A percentile compares a stretch with the other conserved stretches of the same genome.
Evolutionary conservation across 2,888 invertebrate genomes (phyloP).

Genomic region (Luperina nickerlii): DNA sequence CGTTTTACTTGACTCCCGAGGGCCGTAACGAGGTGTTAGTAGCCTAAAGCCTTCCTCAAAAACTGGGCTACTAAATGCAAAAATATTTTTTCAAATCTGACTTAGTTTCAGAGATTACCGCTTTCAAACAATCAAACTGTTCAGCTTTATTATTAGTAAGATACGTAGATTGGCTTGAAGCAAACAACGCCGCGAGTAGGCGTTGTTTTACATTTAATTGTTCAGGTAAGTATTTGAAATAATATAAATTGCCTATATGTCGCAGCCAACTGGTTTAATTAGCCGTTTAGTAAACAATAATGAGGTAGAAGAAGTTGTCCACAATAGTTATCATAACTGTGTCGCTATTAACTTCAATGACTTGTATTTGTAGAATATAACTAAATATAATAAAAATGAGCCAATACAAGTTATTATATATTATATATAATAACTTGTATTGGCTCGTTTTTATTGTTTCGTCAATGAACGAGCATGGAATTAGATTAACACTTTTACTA

Average conservation of each 20-base stretch:
- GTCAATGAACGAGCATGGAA: constrained; percentile 1
- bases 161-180: background rate
- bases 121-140: background rate
- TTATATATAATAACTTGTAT: too few relatives aligned
- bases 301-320: background rate
- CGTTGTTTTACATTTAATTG: constrained; percentile 41
- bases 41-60: background rate
- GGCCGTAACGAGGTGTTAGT: too few relatives aligned
- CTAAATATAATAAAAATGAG: too few relatives aligned
- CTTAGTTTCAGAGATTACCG: background rate
- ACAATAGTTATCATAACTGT: background rate
- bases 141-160: background rate
- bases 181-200: background rate
- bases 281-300: too few relatives aligned
- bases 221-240: constrained; percentile 25
- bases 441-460: background rate
- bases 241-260: constrained; percentile 21
- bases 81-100: background rate
- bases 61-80: background rate
- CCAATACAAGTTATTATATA: too few relatives aligned
- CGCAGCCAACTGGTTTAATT: too few relatives aligned
- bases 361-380: background rate
- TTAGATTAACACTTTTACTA: background rate
- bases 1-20: too few relatives aligned
- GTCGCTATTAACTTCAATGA: background rate